A percentile compares a stretch with the other conserved stretches of the same genome.
Conservation (phyloP, 1,140 invertebrate species). For the Helicoverpa armigera region DNA sequence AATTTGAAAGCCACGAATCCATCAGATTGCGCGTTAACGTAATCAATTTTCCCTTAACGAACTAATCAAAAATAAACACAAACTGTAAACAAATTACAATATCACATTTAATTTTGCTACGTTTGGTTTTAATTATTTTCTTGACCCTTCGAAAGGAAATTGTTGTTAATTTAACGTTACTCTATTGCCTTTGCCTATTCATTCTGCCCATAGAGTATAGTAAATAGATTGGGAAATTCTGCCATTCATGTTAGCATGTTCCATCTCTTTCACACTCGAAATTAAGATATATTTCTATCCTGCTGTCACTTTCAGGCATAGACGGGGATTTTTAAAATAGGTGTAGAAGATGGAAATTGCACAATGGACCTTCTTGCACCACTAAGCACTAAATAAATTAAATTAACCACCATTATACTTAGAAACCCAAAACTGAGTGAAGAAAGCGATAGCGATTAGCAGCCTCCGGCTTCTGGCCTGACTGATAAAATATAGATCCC, state of each 20-base stretch:
- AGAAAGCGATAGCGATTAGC: too few relatives aligned
- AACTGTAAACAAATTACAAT: conserved; percentile 7
- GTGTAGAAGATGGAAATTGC: too few relatives aligned
- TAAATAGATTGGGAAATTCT: too few relatives aligned
- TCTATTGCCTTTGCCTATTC: not conserved
- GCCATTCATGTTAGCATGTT: not conserved
- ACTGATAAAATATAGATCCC: too few relatives aligned
- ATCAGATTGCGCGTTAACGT: not conserved
- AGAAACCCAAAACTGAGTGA: too few relatives aligned
- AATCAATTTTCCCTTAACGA: not conserved
- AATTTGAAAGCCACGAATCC: conserved; percentile 22
- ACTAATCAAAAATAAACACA: not conserved
- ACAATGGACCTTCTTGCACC: too few relatives aligned
- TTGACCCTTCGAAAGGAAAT: conserved; percentile 27
- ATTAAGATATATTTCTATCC: not conserved
- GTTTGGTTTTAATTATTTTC: conserved; percentile 28
- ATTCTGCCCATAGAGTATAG: too few relatives aligned
- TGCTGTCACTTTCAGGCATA: conserved; percentile 7
- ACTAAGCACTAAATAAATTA: too few relatives aligned
- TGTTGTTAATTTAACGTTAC: conserved; percentile 28
- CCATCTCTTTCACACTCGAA: conserved; percentile 9
- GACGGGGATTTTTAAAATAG: too few relatives aligned
- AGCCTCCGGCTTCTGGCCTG: too few relatives aligned
- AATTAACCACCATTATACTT: too few relatives aligned
- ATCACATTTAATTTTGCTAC: conserved; percentile 33